A percentile compares a stretch with the other conserved stretches of the same genome.
Conservation (phyloP, 2,797 vertebrate genomes). For the Rhinella marina region DNA sequence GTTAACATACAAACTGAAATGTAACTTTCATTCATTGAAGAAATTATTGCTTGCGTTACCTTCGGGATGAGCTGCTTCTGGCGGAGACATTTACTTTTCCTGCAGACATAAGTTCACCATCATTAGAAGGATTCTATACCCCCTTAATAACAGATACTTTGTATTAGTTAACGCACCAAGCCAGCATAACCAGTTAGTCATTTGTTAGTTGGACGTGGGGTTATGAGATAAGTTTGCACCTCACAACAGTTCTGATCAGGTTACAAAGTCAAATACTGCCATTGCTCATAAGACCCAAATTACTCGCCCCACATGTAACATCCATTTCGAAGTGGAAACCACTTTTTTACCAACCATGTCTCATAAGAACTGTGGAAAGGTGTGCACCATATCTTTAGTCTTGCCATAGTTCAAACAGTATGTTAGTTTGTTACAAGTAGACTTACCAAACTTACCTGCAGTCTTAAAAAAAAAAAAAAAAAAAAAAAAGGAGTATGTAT, state of each 20-base stretch:
- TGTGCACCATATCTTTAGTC: neutral
- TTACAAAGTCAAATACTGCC: neutral
- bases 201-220: neutral
- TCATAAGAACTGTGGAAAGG: neutral
- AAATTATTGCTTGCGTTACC: slow-evolving; percentile 76
- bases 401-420: neutral
- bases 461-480: neutral
- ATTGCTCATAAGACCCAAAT: neutral
- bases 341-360: neutral
- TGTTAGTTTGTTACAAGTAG: neutral
- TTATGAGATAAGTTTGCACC: neutral
- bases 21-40: too few species aligned
- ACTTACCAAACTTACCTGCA: neutral
- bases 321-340: neutral
- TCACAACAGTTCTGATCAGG: neutral
- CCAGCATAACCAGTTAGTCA: slow-evolving; percentile 67
- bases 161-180: slow-evolving; percentile 62
- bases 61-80: slow-evolving; percentile 95
- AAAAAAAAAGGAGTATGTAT: neutral
- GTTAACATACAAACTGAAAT: too few species aligned
- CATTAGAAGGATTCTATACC: neutral
- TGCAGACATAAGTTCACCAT: slow-evolving; percentile 72
- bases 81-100: slow-evolving; percentile 88
- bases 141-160: neutral
- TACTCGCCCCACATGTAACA: neutral